phyloP scores from a whole-genome alignment of 1,140 invertebrate genomes.

The Drosophila pruinosa region DNA sequence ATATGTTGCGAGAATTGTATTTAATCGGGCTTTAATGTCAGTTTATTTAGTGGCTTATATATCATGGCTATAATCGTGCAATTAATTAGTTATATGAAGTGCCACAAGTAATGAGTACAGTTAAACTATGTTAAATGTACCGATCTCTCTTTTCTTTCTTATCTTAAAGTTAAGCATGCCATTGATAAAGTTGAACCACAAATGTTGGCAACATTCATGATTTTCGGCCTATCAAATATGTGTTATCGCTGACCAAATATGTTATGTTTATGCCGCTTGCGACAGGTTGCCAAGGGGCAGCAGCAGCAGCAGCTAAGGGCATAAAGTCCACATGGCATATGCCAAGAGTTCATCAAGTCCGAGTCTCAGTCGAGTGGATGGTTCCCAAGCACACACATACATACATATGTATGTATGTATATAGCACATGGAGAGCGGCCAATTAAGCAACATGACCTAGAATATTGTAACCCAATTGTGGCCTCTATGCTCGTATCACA shows the following conservation, averaged over 20 bases:
- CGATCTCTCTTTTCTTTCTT: not conserved
- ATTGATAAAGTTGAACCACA: not conserved
- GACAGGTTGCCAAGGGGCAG: not conserved
- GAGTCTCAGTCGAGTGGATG: conserved; percentile 15
- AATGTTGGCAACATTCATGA: not conserved
- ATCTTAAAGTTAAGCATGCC: not conserved
- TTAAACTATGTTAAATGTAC: not conserved
- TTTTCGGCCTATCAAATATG: not conserved
- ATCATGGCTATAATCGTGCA: not conserved
- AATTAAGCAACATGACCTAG: conserved; percentile 71
- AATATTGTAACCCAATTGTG: conserved; percentile 67
- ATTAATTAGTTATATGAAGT: not conserved
- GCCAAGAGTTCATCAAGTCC: conserved; percentile 26
- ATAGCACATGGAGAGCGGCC: conserved; percentile 33
- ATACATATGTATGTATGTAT: conserved; percentile 12
- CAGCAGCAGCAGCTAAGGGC: not conserved
- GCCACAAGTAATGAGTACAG: not conserved
- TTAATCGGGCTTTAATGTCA: too few species aligned
- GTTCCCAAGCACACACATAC: conserved; percentile 20
- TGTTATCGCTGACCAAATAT: not conserved
- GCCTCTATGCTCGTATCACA: conserved; percentile 14
- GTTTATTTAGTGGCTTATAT: too few species aligned
- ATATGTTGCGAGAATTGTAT: too few species aligned
- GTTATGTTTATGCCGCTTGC: not conserved
- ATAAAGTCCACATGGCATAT: conserved; percentile 34